A percentile compares a stretch with the other conserved stretches of the same genome.
These are phyloP conservation scores for Dasypolia templi DNA, from an alignment of 2,888 invertebrate species.

Conservation along the genomic window DNA sequence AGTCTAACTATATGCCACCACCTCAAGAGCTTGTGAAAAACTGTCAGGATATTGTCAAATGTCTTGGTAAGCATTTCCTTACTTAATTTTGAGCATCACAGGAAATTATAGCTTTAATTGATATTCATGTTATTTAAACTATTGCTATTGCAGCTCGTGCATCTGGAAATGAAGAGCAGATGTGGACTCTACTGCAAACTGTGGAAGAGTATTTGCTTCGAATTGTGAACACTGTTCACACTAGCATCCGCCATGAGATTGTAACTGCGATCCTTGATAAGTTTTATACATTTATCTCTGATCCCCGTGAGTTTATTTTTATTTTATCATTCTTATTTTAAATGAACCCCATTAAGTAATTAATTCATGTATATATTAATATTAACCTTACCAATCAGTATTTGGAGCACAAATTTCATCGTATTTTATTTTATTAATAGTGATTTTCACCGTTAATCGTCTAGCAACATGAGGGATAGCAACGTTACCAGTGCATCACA, in stretches of 20 bases:
- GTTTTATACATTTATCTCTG: conserved; percentile 91
- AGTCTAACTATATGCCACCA: conserved; percentile 82
- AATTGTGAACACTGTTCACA: conserved; percentile 75
- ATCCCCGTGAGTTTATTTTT: conserved; percentile 83
- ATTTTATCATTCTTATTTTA: background rate
- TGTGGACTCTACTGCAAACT: conserved; percentile 78
- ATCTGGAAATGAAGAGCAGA: conserved; percentile 73
- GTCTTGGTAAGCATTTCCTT: conserved; percentile 83
- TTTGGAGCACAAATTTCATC: background rate
- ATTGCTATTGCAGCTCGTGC: conserved; percentile 75
- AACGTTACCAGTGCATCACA: background rate
- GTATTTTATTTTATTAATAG: background rate
- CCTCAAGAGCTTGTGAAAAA: conserved; percentile 84
- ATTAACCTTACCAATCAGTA: background rate
- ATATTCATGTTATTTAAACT: conserved; percentile 36
- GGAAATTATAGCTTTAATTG: background rate
- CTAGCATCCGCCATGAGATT: conserved; percentile 84
- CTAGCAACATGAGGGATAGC: background rate
- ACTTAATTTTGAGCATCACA: background rate
- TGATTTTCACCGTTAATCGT: background rate
- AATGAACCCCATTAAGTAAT: background rate
- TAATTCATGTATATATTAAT: no score
- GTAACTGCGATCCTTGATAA: conserved; percentile 90
- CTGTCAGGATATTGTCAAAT: conserved; percentile 88
- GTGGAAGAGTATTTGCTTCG: conserved; percentile 83